These are phyloP conservation scores for Heterochromis multidens DNA, from an alignment of 2,113 vertebrate species.

Conservation along the genomic window DNA sequence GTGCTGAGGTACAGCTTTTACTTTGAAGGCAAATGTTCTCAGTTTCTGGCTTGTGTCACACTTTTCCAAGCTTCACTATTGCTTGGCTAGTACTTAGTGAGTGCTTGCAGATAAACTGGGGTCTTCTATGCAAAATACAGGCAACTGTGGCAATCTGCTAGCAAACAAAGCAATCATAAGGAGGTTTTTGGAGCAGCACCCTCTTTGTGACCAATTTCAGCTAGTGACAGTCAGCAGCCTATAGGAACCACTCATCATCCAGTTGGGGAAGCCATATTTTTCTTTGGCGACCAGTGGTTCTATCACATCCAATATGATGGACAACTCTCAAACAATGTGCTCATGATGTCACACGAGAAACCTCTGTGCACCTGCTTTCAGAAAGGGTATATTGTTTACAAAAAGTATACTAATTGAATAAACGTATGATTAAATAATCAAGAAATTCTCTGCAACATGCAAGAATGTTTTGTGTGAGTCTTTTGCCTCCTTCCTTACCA, in stretches of 20 bases:
- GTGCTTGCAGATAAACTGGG: background rate
- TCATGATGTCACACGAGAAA: background rate
- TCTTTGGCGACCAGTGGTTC: background rate
- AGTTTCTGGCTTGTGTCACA: background rate
- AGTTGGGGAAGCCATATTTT: background rate
- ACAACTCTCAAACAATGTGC: background rate
- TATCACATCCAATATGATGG: background rate
- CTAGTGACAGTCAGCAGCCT: fast-evolving
- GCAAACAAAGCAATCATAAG: background rate
- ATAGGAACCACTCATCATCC: background rate
- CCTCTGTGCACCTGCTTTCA: background rate
- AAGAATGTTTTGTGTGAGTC: no score
- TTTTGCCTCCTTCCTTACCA: no score
- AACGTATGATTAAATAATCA: background rate
- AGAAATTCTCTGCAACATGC: background rate
- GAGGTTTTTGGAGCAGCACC: background rate
- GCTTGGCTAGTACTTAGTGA: background rate
- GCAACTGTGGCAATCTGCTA: background rate
- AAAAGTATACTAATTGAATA: background rate
- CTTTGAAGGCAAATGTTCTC: background rate
- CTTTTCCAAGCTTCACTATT: background rate
- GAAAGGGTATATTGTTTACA: background rate
- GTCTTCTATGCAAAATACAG: background rate
- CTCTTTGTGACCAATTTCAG: background rate
- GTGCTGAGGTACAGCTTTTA: background rate